Base-by-base conservation (phyloP, 2,797 vertebrate genomes). In the Microhierax caerulescens region DNA sequence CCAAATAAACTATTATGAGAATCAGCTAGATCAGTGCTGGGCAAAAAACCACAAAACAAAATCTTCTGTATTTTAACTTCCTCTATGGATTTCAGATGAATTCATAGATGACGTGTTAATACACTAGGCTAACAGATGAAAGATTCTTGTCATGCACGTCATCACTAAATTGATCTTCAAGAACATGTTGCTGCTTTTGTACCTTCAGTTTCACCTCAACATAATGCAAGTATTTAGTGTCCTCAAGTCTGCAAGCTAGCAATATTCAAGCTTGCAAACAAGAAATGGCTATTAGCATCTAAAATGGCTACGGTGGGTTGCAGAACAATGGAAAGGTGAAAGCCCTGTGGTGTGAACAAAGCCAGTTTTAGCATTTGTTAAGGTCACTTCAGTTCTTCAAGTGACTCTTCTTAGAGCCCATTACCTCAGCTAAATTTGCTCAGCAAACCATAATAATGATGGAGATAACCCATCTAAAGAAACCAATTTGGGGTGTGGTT, bases 401-500 rank as follows among this genome's bases (percentile, higher is more conserved):
- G 69, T 93, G 88, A 72, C 87, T 88, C 90, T 95, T 95, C 96
- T 94, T 95, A 97, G 97, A 97, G 94, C 87, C 96, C 97, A 98
- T 97, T 98, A 98, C 97, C 96, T 98, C 97, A 98, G 97, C 98
- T 97, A 98, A 98, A 97, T 89, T 98, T 23, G 77, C 96, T 96
- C 97, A 96, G 88, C 81, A 98, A 98, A 95, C 96, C 97, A 97
- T 97, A 98, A 98, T 98, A 98, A 98, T 98, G 96, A 98, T 96
- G 97, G 98, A 98, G 98, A 98, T 98, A 98, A 98, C 95, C 85
- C 68, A 97, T 97, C 95, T 92, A 86, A 98, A 98, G 97, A 97
- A 96, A 92, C 63, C 34, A 98, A 97, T 96, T 94, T 92, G 75
- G 97, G 97, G 95, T 98, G 96, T 97, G 97, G 98, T 98, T 99